Conservation (phyloP, 2,888 invertebrate species). For the Seladonia tumulorum region DNA sequence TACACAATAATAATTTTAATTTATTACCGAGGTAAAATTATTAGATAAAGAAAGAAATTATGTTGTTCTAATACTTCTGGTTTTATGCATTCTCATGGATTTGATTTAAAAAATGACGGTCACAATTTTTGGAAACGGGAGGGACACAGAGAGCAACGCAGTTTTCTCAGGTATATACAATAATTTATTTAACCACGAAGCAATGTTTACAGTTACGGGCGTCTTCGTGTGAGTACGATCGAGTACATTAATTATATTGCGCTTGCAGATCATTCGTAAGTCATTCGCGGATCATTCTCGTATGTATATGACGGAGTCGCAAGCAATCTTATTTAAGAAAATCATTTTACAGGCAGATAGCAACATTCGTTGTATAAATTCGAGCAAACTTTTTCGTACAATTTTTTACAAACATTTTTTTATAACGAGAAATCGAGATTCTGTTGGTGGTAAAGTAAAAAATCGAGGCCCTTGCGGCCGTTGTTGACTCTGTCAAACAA, state of each 20-base stretch:
- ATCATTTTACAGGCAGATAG: constrained; percentile 3
- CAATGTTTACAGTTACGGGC: constrained; percentile 81
- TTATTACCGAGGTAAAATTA: too few relatives aligned
- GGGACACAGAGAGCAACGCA: background rate
- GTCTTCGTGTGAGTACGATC: constrained; percentile 69
- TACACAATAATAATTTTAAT: too few relatives aligned
- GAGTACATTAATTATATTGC: constrained; percentile 64
- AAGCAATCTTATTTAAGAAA: constrained; percentile 30
- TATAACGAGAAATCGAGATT: background rate
- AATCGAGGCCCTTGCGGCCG: background rate
- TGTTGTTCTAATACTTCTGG: too few relatives aligned
- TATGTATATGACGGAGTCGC: constrained; percentile 28
- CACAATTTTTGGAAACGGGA: background rate
- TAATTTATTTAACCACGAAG: constrained; percentile 82
- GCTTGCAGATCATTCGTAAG: constrained; percentile 47
- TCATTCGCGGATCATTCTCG: constrained; percentile 24
- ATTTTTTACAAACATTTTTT: background rate
- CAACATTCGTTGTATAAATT: constrained; percentile 12
- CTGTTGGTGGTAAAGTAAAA: background rate
- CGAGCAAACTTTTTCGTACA: background rate
- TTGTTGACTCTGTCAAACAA: too few relatives aligned
- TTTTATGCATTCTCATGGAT: too few relatives aligned
- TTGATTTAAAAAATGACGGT: too few relatives aligned
- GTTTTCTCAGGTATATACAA: constrained; percentile 78
- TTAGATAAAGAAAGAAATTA: too few relatives aligned